Percentiles rank a stretch among this genome's conserved stretches.
Conservation (phyloP, 2,113 vertebrate species). For the Rhizomys pruinosus region DNA sequence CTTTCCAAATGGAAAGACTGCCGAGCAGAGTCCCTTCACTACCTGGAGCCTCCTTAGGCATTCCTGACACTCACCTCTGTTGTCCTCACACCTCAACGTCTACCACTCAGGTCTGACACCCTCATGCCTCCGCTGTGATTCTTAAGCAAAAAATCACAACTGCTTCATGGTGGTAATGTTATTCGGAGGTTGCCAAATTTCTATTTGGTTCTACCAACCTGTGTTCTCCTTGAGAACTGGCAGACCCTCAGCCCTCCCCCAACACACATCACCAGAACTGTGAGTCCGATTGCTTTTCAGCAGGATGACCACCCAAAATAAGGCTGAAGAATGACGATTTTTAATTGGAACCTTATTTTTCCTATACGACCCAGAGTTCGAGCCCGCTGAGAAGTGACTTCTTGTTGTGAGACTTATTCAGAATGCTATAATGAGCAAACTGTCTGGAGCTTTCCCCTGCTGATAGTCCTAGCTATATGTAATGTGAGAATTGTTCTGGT, state of each 20-base stretch:
- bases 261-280: constrained; percentile 11
- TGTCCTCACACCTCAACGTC: too few relatives aligned
- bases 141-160: neutral
- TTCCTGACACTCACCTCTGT: neutral
- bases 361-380: constrained; percentile 55
- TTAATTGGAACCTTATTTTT: constrained; percentile 78
- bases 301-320: constrained; percentile 73
- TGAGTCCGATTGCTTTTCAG: constrained; percentile 66
- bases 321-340: constrained; percentile 73
- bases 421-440: constrained; percentile 61
- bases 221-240: neutral
- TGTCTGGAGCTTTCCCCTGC: constrained; percentile 61
- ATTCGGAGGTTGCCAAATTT: constrained; percentile 51
- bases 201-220: constrained; percentile 25
- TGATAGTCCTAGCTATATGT: constrained; percentile 72
- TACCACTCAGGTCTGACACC: too few relatives aligned
- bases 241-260: neutral
- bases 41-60: neutral
- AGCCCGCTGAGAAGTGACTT: constrained; percentile 75
- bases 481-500: constrained; percentile 79
- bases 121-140: neutral
- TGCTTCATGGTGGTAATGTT: neutral
- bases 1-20: constrained; percentile 56
- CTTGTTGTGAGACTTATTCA: constrained; percentile 78
- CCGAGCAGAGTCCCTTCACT: constrained; percentile 35